Base-by-base conservation (phyloP, 2,888 invertebrate genomes). In the Trissoscelio sp. region DNA sequence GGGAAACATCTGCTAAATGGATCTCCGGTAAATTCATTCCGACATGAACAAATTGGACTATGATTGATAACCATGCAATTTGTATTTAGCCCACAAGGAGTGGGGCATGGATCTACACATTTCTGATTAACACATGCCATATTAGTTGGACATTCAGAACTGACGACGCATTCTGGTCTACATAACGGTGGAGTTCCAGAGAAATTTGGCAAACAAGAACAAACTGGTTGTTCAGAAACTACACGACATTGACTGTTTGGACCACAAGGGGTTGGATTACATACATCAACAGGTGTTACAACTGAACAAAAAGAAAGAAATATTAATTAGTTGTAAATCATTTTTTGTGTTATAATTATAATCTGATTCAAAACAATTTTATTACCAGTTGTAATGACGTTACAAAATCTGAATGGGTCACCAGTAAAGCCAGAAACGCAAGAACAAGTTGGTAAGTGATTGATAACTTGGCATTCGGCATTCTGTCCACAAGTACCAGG, bases 11-110 rank as follows among this genome's bases (percentile, higher is more conserved):
- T 91, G 82, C 89, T 94, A 90, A 96, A 96, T 37, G 96, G 95
- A 93, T 96, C 95, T 24, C 97, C 97, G 74, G 94, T 94, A 87
- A 93, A 94, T 34, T 94, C 94, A 77, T 92, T 92, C 77, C 95
- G 94, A 88, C 97, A 97, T 84, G 94, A 95, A 88, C 97, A 97
- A 58, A 97, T 95, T 0, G 97, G 96, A 89, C 95, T 96, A 90
- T 97, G 97, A 88, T 96, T 96, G 82, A 96, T 94, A 0, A 96
- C 95, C 87, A 94, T 93, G 88, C 97, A 97, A 84, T 94, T 92
- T 0, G 97, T 96, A 58, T 94, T 93, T 83, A 95, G 93, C 78
- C 97, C 97, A 83, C 97, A 97, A 9, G 95, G 94, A 37, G 96
- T 96, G 14, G 94, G 93, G 86, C 97, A 97, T 37, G 97, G 96